Base-by-base conservation (phyloP, 2,113 vertebrate genomes). In the Bubo bubo region DNA sequence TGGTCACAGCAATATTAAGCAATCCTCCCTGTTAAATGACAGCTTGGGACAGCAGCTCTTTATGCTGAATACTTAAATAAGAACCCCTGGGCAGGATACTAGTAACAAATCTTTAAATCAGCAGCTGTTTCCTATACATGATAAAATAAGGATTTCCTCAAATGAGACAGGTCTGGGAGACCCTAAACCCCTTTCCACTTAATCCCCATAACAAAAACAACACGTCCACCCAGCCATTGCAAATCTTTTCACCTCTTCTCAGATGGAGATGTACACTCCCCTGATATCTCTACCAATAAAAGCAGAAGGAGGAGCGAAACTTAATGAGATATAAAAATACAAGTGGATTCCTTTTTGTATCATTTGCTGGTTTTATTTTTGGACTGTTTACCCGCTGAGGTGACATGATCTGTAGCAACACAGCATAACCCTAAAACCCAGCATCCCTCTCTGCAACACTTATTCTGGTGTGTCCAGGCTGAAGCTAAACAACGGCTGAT, bases 351-450 rank as follows among this genome's bases (percentile, higher is more conserved):
- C 56, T 97, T 95, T 94, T 93, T 93, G 71, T 79, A 92, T 86
- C 92, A 28, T 97, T 98, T 96, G 86, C 92, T 97, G 91, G 88
- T 95, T 96, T 97, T 95, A 96, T 97, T 97, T 96, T 89, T 94
- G 87, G 77, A 89, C 68, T 97, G 96, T 97, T 98, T 97, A 97
- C 91, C 77, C 94, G 97, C 47, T 58, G 96, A 95, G 79, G 79
- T 93, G 97, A 98, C 96, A 94, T 94, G 96, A 98, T 97, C 96
- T 97, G 96, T 59, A 96, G 95, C 94, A 97, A 94, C 80, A 90
- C 24, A 74, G 90, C 73, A 83, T 16, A 94, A 86, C 91, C 86
- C 79, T 77, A 91, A 98, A 97, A 96, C 90, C 88, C 95, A 97
- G 94, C 91, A 94, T 90, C 67, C 75, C 88, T 94, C 79, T 81